These are phyloP conservation scores for Coptotermes formosanus DNA, from an alignment of 1,140 invertebrate species.

Conservation along the genomic window DNA sequence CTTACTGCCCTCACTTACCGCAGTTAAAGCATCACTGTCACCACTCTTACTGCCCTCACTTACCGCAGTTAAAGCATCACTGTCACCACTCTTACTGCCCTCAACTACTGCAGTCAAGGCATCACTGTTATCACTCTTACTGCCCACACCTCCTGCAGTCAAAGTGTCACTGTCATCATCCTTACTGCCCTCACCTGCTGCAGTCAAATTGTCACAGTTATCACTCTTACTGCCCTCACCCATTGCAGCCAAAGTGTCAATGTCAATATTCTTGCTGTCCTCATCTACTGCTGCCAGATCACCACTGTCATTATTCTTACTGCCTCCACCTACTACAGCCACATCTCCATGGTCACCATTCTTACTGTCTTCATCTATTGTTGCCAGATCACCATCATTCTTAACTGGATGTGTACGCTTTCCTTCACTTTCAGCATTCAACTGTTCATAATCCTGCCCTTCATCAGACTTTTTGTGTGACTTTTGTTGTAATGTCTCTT, in stretches of 20 bases:
- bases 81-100: neutral
- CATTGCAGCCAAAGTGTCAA: neutral
- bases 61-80: neutral
- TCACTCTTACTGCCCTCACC: neutral
- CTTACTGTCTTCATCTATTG: neutral
- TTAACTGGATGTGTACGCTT: neutral
- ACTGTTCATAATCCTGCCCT: neutral
- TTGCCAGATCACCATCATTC: neutral
- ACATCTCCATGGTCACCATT: neutral
- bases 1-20: too few relatives aligned
- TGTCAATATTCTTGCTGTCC: neutral
- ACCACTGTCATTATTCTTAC: conserved; percentile 10
- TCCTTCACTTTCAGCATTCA: neutral
- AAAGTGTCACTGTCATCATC: neutral
- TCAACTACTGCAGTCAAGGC: neutral
- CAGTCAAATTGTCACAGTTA: neutral
- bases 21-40: neutral
- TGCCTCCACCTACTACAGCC: neutral
- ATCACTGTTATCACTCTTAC: neutral
- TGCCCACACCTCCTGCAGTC: neutral
- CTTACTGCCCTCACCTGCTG: neutral
- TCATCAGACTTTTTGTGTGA: neutral
- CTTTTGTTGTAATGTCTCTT: neutral
- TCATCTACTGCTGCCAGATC: neutral
- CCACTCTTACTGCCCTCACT: neutral